phyloP scores from a whole-genome alignment of 2,888 invertebrate species.

The Andrena camellia region DNA sequence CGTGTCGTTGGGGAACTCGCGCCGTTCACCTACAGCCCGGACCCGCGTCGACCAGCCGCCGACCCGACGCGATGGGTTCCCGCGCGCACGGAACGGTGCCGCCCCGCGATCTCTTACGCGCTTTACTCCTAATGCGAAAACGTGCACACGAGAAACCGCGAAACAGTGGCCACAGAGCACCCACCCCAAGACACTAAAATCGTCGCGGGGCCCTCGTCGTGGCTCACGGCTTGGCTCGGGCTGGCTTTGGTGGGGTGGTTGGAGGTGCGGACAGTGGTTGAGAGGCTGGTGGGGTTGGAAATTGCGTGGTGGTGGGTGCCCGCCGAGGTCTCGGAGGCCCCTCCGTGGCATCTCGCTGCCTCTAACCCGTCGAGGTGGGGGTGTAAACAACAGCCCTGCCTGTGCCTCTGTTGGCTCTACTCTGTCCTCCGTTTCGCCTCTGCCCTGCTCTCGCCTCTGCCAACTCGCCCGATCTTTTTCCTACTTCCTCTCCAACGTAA shows the following conservation, averaged over 20 bases:
- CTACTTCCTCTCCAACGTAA: slow-evolving; percentile 69
- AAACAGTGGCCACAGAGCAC: slow-evolving; percentile 83
- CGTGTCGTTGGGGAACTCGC: slow-evolving; percentile 35
- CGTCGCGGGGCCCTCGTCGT: slow-evolving; percentile 84
- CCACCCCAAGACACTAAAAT: slow-evolving; percentile 85
- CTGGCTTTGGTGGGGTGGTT: slow-evolving; percentile 84
- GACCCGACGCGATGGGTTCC: slow-evolving; percentile 2
- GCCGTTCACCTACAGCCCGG: slow-evolving; percentile 18
- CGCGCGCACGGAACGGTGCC: slow-evolving; percentile 37
- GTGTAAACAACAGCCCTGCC: slow-evolving; percentile 83
- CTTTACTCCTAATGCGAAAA: slow-evolving; percentile 64
- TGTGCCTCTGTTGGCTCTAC: slow-evolving; percentile 71
- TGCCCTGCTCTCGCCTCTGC: slow-evolving; percentile 72
- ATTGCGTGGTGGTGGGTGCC: slow-evolving; percentile 85
- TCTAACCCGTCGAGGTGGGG: slow-evolving; percentile 82
- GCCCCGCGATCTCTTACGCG: slow-evolving; percentile 70
- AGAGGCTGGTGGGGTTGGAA: slow-evolving; percentile 85
- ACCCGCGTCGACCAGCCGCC: slow-evolving; percentile 15
- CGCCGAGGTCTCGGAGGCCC: slow-evolving; percentile 82
- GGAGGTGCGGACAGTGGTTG: slow-evolving; percentile 85
- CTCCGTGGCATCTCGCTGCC: slow-evolving; percentile 83
- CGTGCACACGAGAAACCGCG: slow-evolving; percentile 78
- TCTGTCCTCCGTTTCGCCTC: slow-evolving; percentile 72
- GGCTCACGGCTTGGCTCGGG: slow-evolving; percentile 82
- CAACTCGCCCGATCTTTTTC: slow-evolving; percentile 72